Evolutionary conservation across 1,140 invertebrate genomes (phyloP).

Genomic region (Panagrolaimus sp.): DNA sequence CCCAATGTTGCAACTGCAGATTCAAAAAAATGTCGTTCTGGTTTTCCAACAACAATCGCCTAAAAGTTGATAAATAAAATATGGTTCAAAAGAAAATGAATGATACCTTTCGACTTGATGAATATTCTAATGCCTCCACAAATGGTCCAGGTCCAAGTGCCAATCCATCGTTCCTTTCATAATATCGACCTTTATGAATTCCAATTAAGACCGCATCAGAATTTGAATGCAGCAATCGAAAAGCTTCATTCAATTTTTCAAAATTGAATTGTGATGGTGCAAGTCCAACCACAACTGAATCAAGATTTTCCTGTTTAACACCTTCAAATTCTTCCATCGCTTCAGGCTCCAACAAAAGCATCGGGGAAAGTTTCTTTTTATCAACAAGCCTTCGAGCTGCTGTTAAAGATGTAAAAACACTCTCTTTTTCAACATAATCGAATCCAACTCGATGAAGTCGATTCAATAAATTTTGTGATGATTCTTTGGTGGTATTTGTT

Average conservation of each 20-base stretch:
- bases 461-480: constrained; percentile 66
- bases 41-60: constrained; percentile 76
- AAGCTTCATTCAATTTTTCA: constrained; percentile 71
- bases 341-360: constrained; percentile 70
- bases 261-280: constrained; percentile 76
- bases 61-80: constrained; percentile 62
- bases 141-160: constrained; percentile 78
- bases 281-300: constrained; percentile 76
- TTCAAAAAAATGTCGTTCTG: constrained; percentile 70
- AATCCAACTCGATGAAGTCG: constrained; percentile 71
- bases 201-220: constrained; percentile 71
- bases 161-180: constrained; percentile 70
- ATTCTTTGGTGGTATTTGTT: constrained; percentile 68
- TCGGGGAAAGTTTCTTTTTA: constrained; percentile 66
- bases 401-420: constrained; percentile 76
- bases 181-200: constrained; percentile 73
- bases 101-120: constrained; percentile 52
- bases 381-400: constrained; percentile 69
- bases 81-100: neutral
- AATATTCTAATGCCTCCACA: constrained; percentile 71
- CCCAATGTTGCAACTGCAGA: constrained; percentile 66
- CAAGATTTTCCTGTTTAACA: constrained; percentile 63
- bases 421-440: constrained; percentile 64
- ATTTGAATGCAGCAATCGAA: constrained; percentile 68
- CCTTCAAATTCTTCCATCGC: constrained; percentile 73